Percentiles rank a stretch among this genome's conserved stretches.
phyloP scores from a whole-genome alignment of 2,888 invertebrate genomes.

The Myopa tessellatipennis region DNA sequence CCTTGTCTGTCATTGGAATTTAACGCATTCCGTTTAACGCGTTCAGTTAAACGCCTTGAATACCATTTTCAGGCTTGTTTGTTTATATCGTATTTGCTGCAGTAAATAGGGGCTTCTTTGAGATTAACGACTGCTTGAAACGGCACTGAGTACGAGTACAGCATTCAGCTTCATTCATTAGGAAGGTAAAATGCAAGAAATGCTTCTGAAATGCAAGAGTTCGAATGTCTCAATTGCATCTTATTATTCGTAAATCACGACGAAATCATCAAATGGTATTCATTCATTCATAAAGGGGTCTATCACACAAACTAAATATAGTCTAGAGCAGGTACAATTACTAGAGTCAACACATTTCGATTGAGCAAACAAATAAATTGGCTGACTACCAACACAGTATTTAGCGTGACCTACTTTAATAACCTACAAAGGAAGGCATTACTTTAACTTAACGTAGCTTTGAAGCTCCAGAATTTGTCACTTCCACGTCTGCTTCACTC shows the following conservation, averaged over 20 bases:
- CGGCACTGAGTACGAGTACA: too few relatives aligned
- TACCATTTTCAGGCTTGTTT: background rate
- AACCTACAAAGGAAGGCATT: background rate
- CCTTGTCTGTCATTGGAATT: slow-evolving; percentile 4
- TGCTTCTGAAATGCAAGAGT: too few relatives aligned
- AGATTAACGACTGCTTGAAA: too few relatives aligned
- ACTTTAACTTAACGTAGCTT: background rate
- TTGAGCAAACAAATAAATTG: slow-evolving; percentile 12
- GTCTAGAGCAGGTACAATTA: background rate
- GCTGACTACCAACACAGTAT: background rate
- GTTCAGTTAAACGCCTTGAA: background rate
- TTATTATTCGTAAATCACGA: background rate
- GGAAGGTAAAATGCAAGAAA: too few relatives aligned
- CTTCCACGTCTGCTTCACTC: background rate
- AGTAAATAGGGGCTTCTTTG: too few relatives aligned
- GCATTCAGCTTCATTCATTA: too few relatives aligned
- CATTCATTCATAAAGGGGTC: too few relatives aligned
- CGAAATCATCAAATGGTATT: background rate
- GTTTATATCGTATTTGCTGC: too few relatives aligned
- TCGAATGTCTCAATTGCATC: too few relatives aligned
- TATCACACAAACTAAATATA: background rate
- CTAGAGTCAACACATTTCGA: slow-evolving; percentile 12
- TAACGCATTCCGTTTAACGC: background rate
- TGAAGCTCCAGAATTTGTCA: background rate
- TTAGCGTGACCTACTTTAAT: background rate